Percentiles rank a stretch among this genome's conserved stretches.
Conservation (phyloP, 2,797 vertebrate species). For the Crenuchus spilurus region DNA sequence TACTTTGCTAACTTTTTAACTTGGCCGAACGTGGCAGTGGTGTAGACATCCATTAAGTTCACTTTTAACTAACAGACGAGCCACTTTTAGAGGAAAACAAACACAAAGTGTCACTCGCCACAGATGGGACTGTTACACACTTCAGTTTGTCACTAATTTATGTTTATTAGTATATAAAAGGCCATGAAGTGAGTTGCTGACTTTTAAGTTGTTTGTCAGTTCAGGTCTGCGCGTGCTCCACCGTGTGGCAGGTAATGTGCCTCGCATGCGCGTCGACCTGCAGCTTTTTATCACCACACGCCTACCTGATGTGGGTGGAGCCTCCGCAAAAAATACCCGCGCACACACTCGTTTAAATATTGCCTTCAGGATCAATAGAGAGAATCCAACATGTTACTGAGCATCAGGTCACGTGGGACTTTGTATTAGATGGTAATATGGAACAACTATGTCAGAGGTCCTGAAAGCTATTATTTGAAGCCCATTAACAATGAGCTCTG, state of each 20-base stretch:
- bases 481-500: no score
- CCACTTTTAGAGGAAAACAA: neutral
- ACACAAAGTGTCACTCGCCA: neutral
- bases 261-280: constrained; percentile 26
- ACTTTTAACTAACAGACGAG: constrained; percentile 10
- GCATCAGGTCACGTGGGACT: no score
- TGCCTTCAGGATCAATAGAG: neutral
- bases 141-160: constrained; percentile 15
- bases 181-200: neutral
- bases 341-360: constrained; percentile 7
- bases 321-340: neutral
- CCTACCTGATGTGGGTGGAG: constrained; percentile 50
- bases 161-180: constrained; percentile 7
- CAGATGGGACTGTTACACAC: neutral
- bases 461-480: no score
- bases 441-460: no score
- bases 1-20: neutral
- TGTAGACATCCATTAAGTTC: no score
- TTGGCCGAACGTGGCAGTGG: neutral
- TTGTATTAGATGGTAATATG: no score
- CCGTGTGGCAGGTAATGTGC: constrained; percentile 5
- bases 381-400: neutral
- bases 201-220: neutral
- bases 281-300: constrained; percentile 65
- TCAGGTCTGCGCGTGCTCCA: constrained; percentile 9